phyloP scores from a whole-genome alignment of 2,797 vertebrate species.

The Loriculus beryllinus region DNA sequence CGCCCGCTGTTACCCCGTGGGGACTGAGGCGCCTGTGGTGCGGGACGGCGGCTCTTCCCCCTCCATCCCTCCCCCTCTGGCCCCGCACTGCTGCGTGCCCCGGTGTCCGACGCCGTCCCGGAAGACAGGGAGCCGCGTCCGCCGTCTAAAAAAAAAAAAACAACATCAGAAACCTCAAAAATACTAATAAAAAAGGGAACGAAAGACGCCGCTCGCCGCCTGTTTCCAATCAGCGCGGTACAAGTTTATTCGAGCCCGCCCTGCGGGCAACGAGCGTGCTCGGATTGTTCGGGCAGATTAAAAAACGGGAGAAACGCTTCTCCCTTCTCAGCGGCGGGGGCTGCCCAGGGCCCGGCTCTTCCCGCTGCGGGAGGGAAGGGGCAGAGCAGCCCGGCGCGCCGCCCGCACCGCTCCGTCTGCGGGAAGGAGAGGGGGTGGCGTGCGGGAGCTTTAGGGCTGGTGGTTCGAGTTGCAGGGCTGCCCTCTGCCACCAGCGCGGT shows the following conservation, averaged over 20 bases:
- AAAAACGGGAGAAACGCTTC: conserved; percentile 76
- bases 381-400: not conserved
- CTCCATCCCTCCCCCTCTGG: too few relatives aligned
- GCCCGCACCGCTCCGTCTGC: conserved; percentile 23
- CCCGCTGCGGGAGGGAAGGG: not conserved
- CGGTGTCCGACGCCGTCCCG: not conserved
- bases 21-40: not conserved
- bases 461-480: not conserved
- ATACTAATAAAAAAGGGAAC: too few relatives aligned
- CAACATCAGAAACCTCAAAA: not conserved
- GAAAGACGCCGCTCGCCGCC: conserved; percentile 48
- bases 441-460: not conserved
- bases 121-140: conserved; percentile 37
- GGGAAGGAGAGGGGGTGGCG: not conserved
- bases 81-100: not conserved
- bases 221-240: conserved; percentile 77
- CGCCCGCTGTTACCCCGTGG: not conserved
- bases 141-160: not conserved
- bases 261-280: conserved; percentile 74
- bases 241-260: conserved; percentile 77
- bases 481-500: not conserved
- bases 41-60: not conserved
- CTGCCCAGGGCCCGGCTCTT: conserved; percentile 45
- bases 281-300: conserved; percentile 75
- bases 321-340: conserved; percentile 68